Base-by-base conservation (phyloP, 2,888 invertebrate genomes). In the Andricus curvator region DNA sequence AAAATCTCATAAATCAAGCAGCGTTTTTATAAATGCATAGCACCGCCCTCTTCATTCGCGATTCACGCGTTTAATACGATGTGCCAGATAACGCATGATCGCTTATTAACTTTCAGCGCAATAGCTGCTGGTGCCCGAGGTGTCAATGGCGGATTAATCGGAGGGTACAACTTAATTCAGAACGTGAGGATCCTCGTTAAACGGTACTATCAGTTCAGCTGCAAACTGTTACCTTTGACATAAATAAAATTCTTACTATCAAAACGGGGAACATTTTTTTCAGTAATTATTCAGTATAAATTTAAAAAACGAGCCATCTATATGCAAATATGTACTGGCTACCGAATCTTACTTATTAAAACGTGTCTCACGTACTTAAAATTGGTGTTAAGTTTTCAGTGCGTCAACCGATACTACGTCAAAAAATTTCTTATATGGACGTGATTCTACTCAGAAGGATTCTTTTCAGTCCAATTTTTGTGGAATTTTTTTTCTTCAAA, bases 21-120 rank as follows among this genome's bases (percentile, higher is more conserved):
- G 48, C 48, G 17, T 65, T 51, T 51, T 51, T 51, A 51, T 51
- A 20, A 51, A 51, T 51, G 20, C 51, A 51, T 15, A 5, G 48
- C 17, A 17, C 48, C 48, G 51, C 51, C 51, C 20, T 51, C 51
- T 51, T 20, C 51, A 51, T 51, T 51, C 51, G 15, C 29, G 33
- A 33, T 65, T 65, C 64, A 29, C 33, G 29, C 64, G 17, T 33
- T 65, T 65, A 65, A 65, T 65, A 29, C 25, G 64, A 65, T 65
- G 37, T 68, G 68, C 51, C 48, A 22, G 68, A 68, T 68, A 68
- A 68, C 44, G 68, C 44, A 68, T 48, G 48, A 68, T 68, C 68
- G 41, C 68, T 48, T 68, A 68, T 68, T 68, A 68, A 68, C 68
- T 68, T 68, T 68, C 22, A 25, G 68, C 48, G 17, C 25, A 22